A percentile compares a stretch with the other conserved stretches of the same genome.
phyloP scores from a whole-genome alignment of 2,888 invertebrate genomes.

The Incurvaria masculella region DNA sequence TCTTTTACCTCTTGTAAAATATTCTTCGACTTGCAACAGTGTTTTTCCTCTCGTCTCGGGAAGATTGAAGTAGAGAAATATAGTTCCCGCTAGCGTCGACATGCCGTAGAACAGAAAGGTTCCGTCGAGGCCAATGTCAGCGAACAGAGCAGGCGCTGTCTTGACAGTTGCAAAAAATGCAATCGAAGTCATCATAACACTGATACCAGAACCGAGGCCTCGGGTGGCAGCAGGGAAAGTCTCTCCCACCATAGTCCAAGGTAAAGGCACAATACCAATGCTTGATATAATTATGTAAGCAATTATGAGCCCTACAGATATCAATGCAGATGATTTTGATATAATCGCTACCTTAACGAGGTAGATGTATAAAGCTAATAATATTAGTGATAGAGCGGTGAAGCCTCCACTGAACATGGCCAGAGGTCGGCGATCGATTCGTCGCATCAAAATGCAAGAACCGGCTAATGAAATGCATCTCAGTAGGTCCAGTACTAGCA shows the following conservation, averaged over 20 bases:
- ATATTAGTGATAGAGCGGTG: conserved; percentile 56
- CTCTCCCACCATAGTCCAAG: conserved; percentile 75
- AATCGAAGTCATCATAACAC: conserved; percentile 63
- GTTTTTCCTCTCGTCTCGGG: conserved; percentile 70
- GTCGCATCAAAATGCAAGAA: conserved; percentile 59
- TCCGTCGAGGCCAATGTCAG: conserved; percentile 52
- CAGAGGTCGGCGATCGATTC: conserved; percentile 59
- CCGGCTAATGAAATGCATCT: conserved; percentile 57
- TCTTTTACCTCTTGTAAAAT: conserved; percentile 39
- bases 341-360: conserved; percentile 27
- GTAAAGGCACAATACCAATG: conserved; percentile 62
- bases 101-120: conserved; percentile 62
- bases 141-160: conserved; percentile 60
- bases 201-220: conserved; percentile 66
- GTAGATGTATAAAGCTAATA: conserved; percentile 49
- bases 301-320: conserved; percentile 52
- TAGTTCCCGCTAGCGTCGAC: conserved; percentile 56
- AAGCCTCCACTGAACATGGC: conserved; percentile 62
- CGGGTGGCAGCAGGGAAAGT: conserved; percentile 63
- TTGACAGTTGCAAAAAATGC: conserved; percentile 67
- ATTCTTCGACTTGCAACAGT: conserved; percentile 63
- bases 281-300: conserved; percentile 58
- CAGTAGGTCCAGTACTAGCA: conserved; percentile 62
- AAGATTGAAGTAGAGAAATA: conserved; percentile 57
- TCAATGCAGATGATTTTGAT: conserved; percentile 28